Conservation (phyloP, 2,888 invertebrate genomes). For the Troides oblongomaculatus region DNA sequence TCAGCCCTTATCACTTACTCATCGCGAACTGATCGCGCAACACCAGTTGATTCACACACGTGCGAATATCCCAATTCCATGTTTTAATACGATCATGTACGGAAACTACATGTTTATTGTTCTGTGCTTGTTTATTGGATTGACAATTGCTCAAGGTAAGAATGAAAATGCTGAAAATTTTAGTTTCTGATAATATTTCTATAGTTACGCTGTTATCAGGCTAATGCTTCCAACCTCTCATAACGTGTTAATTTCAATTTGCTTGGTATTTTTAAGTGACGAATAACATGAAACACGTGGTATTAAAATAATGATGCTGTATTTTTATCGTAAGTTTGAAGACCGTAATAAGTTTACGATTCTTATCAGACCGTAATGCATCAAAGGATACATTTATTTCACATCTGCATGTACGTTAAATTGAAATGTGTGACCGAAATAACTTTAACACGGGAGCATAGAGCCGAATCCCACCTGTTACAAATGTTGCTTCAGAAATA, state of each 20-base stretch:
- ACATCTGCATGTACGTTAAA: constrained; percentile 42
- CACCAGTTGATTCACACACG: constrained; percentile 52
- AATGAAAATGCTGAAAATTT: constrained; percentile 27
- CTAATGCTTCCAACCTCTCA: neutral
- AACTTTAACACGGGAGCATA: constrained; percentile 45
- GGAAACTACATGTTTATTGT: constrained; percentile 46
- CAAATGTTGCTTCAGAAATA: constrained; percentile 57
- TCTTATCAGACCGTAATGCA: constrained; percentile 62
- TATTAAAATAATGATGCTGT: neutral
- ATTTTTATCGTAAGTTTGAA: neutral
- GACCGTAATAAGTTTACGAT: constrained; percentile 36
- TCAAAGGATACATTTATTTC: constrained; percentile 62
- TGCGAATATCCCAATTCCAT: constrained; percentile 54
- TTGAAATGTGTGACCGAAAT: constrained; percentile 48
- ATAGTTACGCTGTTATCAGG: neutral
- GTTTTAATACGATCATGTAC: constrained; percentile 57
- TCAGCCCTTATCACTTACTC: constrained; percentile 71
- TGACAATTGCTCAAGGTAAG: constrained; percentile 66
- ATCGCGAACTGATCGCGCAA: constrained; percentile 69
- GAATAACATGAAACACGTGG: neutral
- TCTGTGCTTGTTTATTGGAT: constrained; percentile 52
- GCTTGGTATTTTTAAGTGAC: neutral
- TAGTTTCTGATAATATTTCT: constrained; percentile 5
- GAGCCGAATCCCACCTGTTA: constrained; percentile 61
- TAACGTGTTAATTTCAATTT: neutral